Evolutionary conservation across 2,113 vertebrate genomes (phyloP).

Genomic region (Saimiri boliviensis): DNA sequence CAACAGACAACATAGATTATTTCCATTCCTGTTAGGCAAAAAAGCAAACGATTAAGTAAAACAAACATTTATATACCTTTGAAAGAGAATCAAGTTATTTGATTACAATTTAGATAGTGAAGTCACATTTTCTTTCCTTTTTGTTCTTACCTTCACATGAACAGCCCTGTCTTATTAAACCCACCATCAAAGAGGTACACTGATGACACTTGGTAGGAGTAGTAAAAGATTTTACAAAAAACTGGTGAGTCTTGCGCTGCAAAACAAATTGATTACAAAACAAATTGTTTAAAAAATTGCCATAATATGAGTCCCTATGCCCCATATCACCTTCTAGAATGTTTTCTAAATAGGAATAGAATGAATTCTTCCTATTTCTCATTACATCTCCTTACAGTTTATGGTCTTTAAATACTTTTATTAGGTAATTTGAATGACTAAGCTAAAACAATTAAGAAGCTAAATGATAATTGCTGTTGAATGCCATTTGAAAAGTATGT

Average conservation of each 20-base stretch:
- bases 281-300: slow-evolving; percentile 8
- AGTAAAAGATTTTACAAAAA: slow-evolving; percentile 96
- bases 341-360: neutral
- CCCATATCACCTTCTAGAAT: neutral
- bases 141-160: slow-evolving; percentile 94
- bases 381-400: neutral
- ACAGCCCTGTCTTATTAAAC: slow-evolving; percentile 98
- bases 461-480: neutral
- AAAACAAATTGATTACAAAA: slow-evolving; percentile 53
- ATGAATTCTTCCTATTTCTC: neutral
- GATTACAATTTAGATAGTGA: neutral
- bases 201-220: slow-evolving; percentile 97
- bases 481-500: neutral
- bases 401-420: slow-evolving; percentile 1
- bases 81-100: neutral
- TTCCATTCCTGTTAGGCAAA: neutral
- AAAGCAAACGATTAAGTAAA: neutral
- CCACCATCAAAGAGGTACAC: slow-evolving; percentile 98
- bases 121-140: neutral
- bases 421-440: neutral
- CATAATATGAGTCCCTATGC: neutral
- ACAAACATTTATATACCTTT: neutral
- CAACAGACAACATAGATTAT: neutral
- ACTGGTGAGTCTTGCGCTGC: slow-evolving; percentile 98
- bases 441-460: slow-evolving; percentile 14